These are phyloP conservation scores for Drosophila yooni DNA, from an alignment of 2,888 invertebrate genomes.

Conservation along the genomic window DNA sequence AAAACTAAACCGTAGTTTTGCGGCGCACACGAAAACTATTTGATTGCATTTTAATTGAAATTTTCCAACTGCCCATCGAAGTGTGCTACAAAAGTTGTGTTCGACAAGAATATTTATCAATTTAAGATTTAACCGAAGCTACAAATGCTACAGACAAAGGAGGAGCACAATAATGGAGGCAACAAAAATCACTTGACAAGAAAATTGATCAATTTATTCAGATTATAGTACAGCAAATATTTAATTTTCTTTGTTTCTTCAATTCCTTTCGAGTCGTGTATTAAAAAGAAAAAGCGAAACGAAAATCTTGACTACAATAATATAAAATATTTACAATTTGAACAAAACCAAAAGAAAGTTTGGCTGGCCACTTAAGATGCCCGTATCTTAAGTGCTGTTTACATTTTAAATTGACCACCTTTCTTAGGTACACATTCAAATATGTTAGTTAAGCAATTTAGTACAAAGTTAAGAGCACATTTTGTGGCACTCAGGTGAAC, in stretches of 20 bases:
- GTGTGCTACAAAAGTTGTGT: constrained; percentile 17
- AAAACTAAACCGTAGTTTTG: constrained; percentile 10
- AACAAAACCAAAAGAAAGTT: neutral
- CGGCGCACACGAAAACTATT: neutral
- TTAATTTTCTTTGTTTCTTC: neutral
- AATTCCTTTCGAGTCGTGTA: neutral
- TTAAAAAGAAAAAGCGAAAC: neutral
- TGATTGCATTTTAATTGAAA: constrained; percentile 43
- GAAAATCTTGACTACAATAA: no score
- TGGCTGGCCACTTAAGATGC: neutral
- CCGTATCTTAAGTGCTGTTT: constrained; percentile 15
- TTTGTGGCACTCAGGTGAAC: constrained; percentile 13
- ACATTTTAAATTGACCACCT: constrained; percentile 56
- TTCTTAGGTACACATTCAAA: constrained; percentile 11
- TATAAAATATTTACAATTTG: neutral
- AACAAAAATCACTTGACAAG: neutral
- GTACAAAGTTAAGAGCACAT: neutral
- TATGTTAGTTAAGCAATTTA: constrained; percentile 21
- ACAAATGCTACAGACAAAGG: neutral
- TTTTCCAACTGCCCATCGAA: constrained; percentile 17
- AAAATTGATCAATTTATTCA: constrained; percentile 12
- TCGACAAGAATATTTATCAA: neutral
- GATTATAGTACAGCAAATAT: neutral
- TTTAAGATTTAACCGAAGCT: neutral
- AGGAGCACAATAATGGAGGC: neutral